Evolutionary conservation across 2,888 invertebrate species (phyloP).

Genomic region (Chymomyza fuscimana): DNA sequence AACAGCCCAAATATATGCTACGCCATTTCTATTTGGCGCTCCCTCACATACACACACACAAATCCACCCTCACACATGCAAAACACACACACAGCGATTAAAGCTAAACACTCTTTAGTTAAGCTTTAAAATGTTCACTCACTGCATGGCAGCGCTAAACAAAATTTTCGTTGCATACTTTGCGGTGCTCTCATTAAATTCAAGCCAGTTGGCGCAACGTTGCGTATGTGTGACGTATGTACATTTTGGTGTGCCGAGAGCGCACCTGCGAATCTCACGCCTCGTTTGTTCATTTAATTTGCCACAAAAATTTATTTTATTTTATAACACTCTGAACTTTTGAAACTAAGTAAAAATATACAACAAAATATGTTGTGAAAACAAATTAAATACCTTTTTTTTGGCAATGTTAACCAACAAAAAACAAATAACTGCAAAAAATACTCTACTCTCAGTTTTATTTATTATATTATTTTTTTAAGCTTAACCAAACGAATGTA

Average conservation of each 20-base stretch:
- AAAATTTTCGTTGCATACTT: conserved; percentile 60
- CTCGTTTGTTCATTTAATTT: conserved; percentile 69
- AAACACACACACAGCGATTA: conserved; percentile 19
- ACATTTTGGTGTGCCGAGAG: conserved; percentile 26
- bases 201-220: not conserved
- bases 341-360: conserved; percentile 13
- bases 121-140: conserved; percentile 51
- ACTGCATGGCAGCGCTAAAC: conserved; percentile 37
- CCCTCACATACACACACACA: not conserved
- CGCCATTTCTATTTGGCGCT: not conserved
- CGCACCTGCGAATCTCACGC: conserved; percentile 31
- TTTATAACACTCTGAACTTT: conserved; percentile 7
- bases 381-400: conserved; percentile 59
- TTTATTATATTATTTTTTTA: not conserved
- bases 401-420: conserved; percentile 33
- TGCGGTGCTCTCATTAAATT: conserved; percentile 39
- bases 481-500: not conserved
- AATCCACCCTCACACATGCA: conserved; percentile 11
- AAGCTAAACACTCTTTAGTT: conserved; percentile 28
- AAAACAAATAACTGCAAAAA: conserved; percentile 31
- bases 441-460: not conserved
- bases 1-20: not conserved
- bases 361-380: conserved; percentile 50
- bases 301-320: conserved; percentile 65
- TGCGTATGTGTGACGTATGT: conserved; percentile 12